phyloP scores from a whole-genome alignment of 2,888 invertebrate species.

The Sphaerophoria taeniata region DNA sequence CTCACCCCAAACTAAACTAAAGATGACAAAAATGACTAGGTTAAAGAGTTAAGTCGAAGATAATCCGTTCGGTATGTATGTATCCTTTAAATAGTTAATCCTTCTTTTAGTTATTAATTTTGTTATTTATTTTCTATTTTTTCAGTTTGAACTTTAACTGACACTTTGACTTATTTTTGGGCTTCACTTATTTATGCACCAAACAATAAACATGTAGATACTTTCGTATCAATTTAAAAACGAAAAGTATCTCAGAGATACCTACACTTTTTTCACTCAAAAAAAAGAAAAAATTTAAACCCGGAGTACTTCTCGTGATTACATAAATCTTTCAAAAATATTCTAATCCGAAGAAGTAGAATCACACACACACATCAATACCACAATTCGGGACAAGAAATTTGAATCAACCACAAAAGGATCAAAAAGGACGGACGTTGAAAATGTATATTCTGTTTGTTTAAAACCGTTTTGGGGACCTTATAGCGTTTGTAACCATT shows the following conservation, averaged over 20 bases:
- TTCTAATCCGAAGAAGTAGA: slow-evolving; percentile 35
- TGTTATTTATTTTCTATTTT: slow-evolving; percentile 39
- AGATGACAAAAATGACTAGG: slow-evolving; percentile 35
- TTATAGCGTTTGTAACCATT: not conserved
- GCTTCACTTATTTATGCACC: not conserved
- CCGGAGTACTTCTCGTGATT: slow-evolving; percentile 60
- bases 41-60: not conserved
- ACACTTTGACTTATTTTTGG: slow-evolving; percentile 18
- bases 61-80: slow-evolving; percentile 68
- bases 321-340: slow-evolving; percentile 67
- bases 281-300: slow-evolving; percentile 1
- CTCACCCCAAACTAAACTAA: slow-evolving; percentile 56
- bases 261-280: slow-evolving; percentile 8
- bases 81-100: slow-evolving; percentile 68
- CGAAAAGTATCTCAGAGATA: slow-evolving; percentile 28
- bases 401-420: not conserved
- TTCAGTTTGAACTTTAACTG: slow-evolving; percentile 27
- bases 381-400: slow-evolving; percentile 9
- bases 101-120: slow-evolving; percentile 62
- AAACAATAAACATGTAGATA: slow-evolving; percentile 35
- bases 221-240: not conserved
- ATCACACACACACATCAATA: slow-evolving; percentile 1
- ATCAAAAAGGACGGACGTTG: slow-evolving; percentile 12
- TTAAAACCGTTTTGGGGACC: slow-evolving; percentile 30
- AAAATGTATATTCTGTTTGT: slow-evolving; percentile 43